Evolutionary conservation across 2,888 invertebrate genomes (phyloP), one percentile per base, ranked within the genome.

Genomic region (Mactromeris polynyma): DNA sequence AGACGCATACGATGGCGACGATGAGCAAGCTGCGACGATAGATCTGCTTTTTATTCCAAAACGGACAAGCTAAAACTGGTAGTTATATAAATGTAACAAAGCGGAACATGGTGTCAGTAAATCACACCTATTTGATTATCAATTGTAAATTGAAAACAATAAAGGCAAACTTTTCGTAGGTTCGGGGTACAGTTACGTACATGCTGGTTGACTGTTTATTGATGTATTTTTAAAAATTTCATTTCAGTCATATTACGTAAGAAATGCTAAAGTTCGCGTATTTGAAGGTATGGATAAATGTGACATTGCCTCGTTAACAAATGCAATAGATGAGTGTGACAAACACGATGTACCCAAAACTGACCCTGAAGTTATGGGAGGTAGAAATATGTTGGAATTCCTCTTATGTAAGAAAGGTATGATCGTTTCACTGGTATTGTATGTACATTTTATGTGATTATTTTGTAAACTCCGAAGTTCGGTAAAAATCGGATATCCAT

Each of bases 281-380:
- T 82, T 90, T 3, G 89, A 89, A 14, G 94, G 93, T 11, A 92
- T 93, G 83, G 83, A 90, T 42, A 87, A 86, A 9, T 84, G 81
- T 26, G 89, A 91, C 64, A 85, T 90, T 0, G 79, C 58, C 6
- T 81, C 69, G 11, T 73, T 94, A 21, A 90, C 92, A 85, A 82
- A 58, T 17, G 93, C 94, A 31, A 87, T 94, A 38, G 81, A 78
- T 7, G 87, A 86, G 11, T 93, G 93, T 78, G 86, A 93, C 64
- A 77, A 82, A 4, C 81, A 73, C n/a, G 80, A 81, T 21, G 79
- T 93, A 17, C 87, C 86, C 0, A 89, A 90, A 51, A 81, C 79
- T 19, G 93, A 93, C 14, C 90, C 91, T 3, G 89, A 89, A 19
- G 64, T 90, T 19, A 78, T 78, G 17, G 90, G 84, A 21, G 89